phyloP scores from a whole-genome alignment of 2,888 invertebrate genomes.

The Ophioninae sp. region DNA sequence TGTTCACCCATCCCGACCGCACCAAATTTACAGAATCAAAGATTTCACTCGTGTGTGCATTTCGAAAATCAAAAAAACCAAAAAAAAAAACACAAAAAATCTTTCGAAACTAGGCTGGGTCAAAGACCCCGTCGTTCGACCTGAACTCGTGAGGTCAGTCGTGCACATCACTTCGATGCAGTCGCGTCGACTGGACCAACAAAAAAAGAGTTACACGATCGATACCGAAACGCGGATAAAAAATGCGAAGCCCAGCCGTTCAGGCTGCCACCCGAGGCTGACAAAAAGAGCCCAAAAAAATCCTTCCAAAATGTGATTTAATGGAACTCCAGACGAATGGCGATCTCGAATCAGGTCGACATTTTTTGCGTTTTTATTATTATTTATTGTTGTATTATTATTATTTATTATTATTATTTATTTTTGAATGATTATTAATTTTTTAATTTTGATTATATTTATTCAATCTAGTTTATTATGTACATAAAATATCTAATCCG shows the following conservation, averaged over 20 bases:
- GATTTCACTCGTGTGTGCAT: neutral
- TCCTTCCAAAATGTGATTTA: neutral
- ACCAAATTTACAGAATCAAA: slow-evolving; percentile 34
- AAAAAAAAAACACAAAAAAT: slow-evolving; percentile 13
- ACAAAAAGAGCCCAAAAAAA: neutral
- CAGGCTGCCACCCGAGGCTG: neutral
- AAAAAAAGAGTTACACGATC: slow-evolving; percentile 41
- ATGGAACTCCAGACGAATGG: neutral
- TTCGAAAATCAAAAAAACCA: neutral
- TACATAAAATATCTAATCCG: too few relatives aligned
- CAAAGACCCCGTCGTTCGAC: slow-evolving; percentile 17
- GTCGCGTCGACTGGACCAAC: slow-evolving; percentile 24
- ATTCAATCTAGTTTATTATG: too few relatives aligned
- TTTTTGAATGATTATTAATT: too few relatives aligned
- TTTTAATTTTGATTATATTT: too few relatives aligned
- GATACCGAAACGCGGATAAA: slow-evolving; percentile 34
- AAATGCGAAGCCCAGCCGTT: slow-evolving; percentile 22
- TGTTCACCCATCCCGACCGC: slow-evolving; percentile 26
- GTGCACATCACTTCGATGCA: slow-evolving; percentile 22
- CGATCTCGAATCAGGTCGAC: too few relatives aligned
- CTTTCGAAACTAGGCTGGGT: neutral
- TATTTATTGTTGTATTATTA: slow-evolving; percentile 19
- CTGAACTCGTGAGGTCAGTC: slow-evolving; percentile 23
- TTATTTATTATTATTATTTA: neutral
- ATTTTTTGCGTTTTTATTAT: too few relatives aligned